Evolutionary conservation across 2,888 invertebrate genomes (phyloP), one percentile per base, ranked within the genome.

Genomic region (Galerucella nymphaeae): DNA sequence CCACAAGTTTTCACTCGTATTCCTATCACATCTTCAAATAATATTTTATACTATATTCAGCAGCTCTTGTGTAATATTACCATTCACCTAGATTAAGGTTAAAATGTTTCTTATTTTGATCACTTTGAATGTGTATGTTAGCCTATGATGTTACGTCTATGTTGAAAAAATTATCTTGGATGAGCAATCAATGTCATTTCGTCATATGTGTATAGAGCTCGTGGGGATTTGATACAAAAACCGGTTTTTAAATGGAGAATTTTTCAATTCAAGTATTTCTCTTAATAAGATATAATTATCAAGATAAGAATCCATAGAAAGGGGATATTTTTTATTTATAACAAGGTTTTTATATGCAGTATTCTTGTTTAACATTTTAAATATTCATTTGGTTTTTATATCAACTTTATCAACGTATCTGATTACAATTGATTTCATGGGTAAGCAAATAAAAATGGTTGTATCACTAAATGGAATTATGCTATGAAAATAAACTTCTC

Each of bases 181-280:
- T 75, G 76, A 76, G 79, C 77, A 77, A 78, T 78, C 77, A 79
- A 78, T 80, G 78, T 80, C 79, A 77, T 80, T 78, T 77, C 76
- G 75, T 73, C 76, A 73, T 70, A 72, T 72, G 67, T 62, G 74
- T 74, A 77, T 70, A 70, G 75, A 63, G 57, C 79, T 80, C 66
- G 65, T 71, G 45, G 77, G 76, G 77, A 73, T 78, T 75, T 74
- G 75, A 75, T 77, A 72, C 77, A 73, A 66, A 76, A 68, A 81
- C 80, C 79, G 79, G 79, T 81, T 80, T 72, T 78, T 63, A 57
- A 71, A 70, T 50, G 66, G 58, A 58, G 23, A 73, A 63, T 63
- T 57, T 66, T 71, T 69, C 45, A 67, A 72, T 69, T 75, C 45
- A 66, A 72, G 58, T 73, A 71, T 63, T 57, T 68, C 63, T 71